A percentile compares a stretch with the other conserved stretches of the same genome.
phyloP scores from a whole-genome alignment of 2,888 invertebrate genomes.

The Caenorhabditis sp. region DNA sequence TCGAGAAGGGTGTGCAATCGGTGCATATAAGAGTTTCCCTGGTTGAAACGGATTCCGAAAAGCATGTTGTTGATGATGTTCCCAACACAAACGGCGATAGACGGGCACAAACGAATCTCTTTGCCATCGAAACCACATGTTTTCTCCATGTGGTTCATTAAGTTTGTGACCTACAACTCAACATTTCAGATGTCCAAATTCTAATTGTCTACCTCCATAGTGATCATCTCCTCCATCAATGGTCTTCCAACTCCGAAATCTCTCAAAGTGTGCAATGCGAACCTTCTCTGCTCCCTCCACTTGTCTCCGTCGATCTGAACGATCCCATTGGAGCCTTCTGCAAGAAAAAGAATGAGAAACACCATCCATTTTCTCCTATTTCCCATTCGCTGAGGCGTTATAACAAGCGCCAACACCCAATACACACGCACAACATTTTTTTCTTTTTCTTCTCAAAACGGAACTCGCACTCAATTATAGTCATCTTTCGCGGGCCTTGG shows the following conservation, averaged over 20 bases:
- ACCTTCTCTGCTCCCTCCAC: constrained; percentile 82
- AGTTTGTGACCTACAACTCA: constrained; percentile 66
- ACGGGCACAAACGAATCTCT: constrained; percentile 66
- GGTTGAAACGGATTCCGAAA: constrained; percentile 77
- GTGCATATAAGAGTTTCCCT: constrained; percentile 75
- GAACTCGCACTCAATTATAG: constrained; percentile 38
- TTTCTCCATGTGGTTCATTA: constrained; percentile 50
- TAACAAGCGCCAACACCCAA: constrained; percentile 30
- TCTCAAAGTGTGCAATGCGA: constrained; percentile 76
- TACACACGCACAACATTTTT: constrained; percentile 7
- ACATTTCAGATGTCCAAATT: not conserved
- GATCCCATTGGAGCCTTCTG: constrained; percentile 81
- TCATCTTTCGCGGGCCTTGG: constrained; percentile 14
- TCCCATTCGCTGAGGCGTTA: no score
- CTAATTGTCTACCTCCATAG: constrained; percentile 62
- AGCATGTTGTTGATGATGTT: constrained; percentile 82
- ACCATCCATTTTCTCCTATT: constrained; percentile 4
- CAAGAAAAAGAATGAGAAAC: constrained; percentile 32
- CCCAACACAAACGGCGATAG: constrained; percentile 79
- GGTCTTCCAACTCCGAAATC: constrained; percentile 82
- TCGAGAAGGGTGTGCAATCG: constrained; percentile 79
- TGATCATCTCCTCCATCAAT: constrained; percentile 81
- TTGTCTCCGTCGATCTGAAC: constrained; percentile 82
- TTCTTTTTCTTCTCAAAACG: constrained; percentile 14
- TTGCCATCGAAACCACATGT: constrained; percentile 15